phyloP scores from a whole-genome alignment of 2,888 invertebrate species.

The Muschampia plurimacula region DNA sequence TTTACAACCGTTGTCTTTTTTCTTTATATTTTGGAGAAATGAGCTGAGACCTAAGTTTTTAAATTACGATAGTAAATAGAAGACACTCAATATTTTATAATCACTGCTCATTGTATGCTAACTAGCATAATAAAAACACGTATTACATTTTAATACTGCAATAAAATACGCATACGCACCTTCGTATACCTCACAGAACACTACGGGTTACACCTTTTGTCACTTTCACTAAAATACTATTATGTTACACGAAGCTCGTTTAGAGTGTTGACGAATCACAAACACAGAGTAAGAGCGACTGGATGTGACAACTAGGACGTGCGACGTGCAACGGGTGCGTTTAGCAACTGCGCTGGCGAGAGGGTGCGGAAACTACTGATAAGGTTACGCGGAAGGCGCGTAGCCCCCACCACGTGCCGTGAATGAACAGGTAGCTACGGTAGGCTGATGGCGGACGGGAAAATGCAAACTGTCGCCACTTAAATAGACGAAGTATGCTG shows the following conservation, averaged over 20 bases:
- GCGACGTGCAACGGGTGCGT: conserved; percentile 81
- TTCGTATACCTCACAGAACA: conserved; percentile 36
- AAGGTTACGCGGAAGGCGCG: conserved; percentile 83
- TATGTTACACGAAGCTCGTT: conserved; percentile 3
- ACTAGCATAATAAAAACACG: not conserved
- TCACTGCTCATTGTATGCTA: not conserved
- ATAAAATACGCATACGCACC: conserved; percentile 43
- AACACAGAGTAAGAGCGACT: conserved; percentile 57
- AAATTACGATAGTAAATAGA: not conserved
- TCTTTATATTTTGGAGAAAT: not conserved
- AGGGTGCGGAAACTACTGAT: conserved; percentile 85
- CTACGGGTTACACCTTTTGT: conserved; percentile 27
- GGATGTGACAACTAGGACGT: conserved; percentile 77
- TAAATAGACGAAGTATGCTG: conserved; percentile 19
- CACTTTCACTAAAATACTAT: conserved; percentile 43
- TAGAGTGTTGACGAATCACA: conserved; percentile 22
- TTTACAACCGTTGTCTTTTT: not conserved
- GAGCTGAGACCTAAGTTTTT: not conserved
- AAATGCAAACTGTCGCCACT: conserved; percentile 45
- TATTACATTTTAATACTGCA: conserved; percentile 13
- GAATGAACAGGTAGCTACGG: conserved; percentile 79
- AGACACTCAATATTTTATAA: conserved; percentile 5
- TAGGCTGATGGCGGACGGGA: conserved; percentile 61
- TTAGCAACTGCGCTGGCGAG: conserved; percentile 79
- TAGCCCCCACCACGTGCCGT: conserved; percentile 73